Evolutionary conservation across 2,888 invertebrate genomes (phyloP).

Genomic region (Ceraclea dissimilis): DNA sequence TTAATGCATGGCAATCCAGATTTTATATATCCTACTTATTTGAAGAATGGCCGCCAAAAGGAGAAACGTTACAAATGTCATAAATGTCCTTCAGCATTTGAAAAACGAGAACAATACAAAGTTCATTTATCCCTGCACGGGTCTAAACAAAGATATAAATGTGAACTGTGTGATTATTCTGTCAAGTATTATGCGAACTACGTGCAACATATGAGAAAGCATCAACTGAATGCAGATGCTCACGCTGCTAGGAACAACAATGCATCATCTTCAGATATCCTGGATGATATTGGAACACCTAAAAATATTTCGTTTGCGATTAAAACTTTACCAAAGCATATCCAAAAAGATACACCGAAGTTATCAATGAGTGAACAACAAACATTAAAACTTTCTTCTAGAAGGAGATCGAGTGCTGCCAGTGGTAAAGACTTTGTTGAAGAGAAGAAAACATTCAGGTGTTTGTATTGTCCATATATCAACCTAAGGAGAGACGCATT

Average conservation of each 20-base stretch:
- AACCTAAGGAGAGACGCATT: slow-evolving; percentile 65
- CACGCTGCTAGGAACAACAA: slow-evolving; percentile 45
- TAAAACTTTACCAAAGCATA: slow-evolving; percentile 27
- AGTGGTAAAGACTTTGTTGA: slow-evolving; percentile 40
- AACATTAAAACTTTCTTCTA: slow-evolving; percentile 51
- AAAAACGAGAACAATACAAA: slow-evolving; percentile 77
- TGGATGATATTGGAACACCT: slow-evolving; percentile 31
- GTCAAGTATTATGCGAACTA: slow-evolving; percentile 81
- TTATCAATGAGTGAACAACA: slow-evolving; percentile 56
- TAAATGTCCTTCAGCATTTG: slow-evolving; percentile 82
- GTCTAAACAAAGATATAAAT: slow-evolving; percentile 73
- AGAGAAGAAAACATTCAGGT: slow-evolving; percentile 58
- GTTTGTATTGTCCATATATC: slow-evolving; percentile 74
- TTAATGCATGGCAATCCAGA: slow-evolving; percentile 69
- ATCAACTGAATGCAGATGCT: slow-evolving; percentile 63
- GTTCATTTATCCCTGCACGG: slow-evolving; percentile 77
- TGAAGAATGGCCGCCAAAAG: slow-evolving; percentile 66
- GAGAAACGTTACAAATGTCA: slow-evolving; percentile 76
- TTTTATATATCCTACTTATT: slow-evolving; percentile 65
- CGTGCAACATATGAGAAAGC: slow-evolving; percentile 74
- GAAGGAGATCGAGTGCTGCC: slow-evolving; percentile 42
- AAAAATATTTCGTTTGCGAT: slow-evolving; percentile 28
- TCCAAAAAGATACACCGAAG: slow-evolving; percentile 44
- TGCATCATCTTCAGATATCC: slow-evolving; percentile 31
- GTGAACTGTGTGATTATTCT: slow-evolving; percentile 80